Conservation (phyloP, 2,797 vertebrate genomes). For the Cercopithecus neglectus region DNA sequence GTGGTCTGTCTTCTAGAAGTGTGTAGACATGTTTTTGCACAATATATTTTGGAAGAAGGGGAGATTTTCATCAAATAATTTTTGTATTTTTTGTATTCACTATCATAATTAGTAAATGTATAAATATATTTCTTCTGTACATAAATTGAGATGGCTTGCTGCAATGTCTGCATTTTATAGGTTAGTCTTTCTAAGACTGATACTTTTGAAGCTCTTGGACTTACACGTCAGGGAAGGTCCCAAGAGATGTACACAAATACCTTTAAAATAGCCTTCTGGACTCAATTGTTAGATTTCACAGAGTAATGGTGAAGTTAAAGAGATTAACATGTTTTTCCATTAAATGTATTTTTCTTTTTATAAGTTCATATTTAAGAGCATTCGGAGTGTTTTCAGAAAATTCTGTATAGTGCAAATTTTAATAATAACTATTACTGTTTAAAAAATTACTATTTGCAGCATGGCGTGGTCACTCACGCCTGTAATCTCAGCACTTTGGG, state of each 20-base stretch:
- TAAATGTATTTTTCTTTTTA: neutral
- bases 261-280: neutral
- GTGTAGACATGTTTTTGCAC: neutral
- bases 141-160: neutral
- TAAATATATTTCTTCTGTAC: neutral
- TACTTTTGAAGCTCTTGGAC: neutral
- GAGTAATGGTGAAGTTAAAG: neutral
- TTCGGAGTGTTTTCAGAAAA: neutral
- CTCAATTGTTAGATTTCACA: neutral
- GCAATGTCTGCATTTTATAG: neutral
- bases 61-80: neutral
- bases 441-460: neutral
- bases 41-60: neutral
- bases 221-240: neutral
- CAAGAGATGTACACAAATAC: neutral
- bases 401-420: neutral
- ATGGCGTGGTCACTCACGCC: rapidly evolving
- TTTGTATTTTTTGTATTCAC: conserved; percentile 4
- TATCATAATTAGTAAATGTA: conserved; percentile 14
- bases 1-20: neutral
- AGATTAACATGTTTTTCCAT: neutral
- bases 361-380: neutral
- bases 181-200: neutral
- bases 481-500: too few species aligned
- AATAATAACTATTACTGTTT: neutral